Evolutionary conservation across 2,113 vertebrate species (phyloP).

Genomic region (Delphinus delphis): DNA sequence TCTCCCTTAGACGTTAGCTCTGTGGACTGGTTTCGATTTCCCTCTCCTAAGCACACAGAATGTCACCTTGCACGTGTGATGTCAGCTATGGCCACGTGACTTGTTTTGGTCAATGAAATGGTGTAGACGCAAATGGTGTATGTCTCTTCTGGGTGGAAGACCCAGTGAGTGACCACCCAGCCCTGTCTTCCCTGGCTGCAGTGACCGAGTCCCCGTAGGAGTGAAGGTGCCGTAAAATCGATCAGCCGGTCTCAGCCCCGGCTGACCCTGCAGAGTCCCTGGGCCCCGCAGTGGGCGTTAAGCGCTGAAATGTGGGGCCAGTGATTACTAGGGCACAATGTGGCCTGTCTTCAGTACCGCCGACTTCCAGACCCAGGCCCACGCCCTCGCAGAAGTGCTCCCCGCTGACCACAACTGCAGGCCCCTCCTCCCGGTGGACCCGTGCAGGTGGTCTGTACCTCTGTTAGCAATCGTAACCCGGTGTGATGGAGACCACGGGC

Average conservation of each 20-base stretch:
- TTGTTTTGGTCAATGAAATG: background rate
- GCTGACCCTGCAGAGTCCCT: background rate
- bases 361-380: background rate
- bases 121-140: background rate
- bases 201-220: rapidly evolving
- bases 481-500: background rate
- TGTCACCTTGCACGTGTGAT: background rate
- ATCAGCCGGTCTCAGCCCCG: background rate
- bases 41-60: too few relatives aligned
- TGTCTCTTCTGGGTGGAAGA: background rate
- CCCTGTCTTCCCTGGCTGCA: background rate
- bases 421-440: background rate
- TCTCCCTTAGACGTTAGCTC: background rate
- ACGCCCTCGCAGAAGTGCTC: background rate
- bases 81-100: background rate
- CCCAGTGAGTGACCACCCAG: background rate
- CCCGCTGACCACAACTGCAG: rapidly evolving
- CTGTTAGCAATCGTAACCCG: rapidly evolving
- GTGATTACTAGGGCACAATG: background rate
- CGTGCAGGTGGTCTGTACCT: rapidly evolving
- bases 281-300: background rate
- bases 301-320: background rate
- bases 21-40: background rate
- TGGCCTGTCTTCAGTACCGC: background rate
- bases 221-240: rapidly evolving